These are phyloP conservation scores for Cirrhinus mrigala DNA, from an alignment of 2,797 vertebrate species.

Conservation along the genomic window DNA sequence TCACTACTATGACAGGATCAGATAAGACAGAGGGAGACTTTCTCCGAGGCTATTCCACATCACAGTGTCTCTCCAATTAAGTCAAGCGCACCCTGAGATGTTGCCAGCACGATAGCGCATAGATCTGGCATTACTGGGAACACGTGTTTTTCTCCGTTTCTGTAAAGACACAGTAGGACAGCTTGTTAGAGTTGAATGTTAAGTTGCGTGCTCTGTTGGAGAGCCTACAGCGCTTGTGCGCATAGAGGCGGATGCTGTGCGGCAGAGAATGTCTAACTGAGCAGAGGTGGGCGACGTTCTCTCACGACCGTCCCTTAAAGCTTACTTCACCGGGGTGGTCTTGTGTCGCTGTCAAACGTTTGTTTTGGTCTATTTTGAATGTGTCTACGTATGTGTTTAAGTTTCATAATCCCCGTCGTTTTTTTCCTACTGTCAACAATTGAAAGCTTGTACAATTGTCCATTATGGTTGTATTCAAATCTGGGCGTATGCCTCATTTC, in stretches of 20 bases:
- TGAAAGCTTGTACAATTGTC: background rate
- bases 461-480: conserved; percentile 13
- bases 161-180: conserved; percentile 20
- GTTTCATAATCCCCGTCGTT: conserved; percentile 30
- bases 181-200: conserved; percentile 40
- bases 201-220: conserved; percentile 1
- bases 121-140: conserved; percentile 8
- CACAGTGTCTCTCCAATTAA: conserved; percentile 56
- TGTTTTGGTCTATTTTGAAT: conserved; percentile 10
- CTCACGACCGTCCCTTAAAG: background rate
- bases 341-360: conserved; percentile 16
- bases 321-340: background rate
- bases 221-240: conserved; percentile 6
- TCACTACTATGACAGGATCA: conserved; percentile 51
- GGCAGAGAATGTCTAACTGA: conserved; percentile 31
- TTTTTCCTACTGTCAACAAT: conserved; percentile 25
- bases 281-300: background rate
- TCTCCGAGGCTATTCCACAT: conserved; percentile 47
- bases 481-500: conserved; percentile 33
- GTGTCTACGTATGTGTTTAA: background rate
- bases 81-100: conserved; percentile 43
- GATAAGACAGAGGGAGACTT: conserved; percentile 52
- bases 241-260: background rate
- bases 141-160: conserved; percentile 26
- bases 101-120: conserved; percentile 19